Evolutionary conservation across 2,797 vertebrate species (phyloP), one percentile per base, ranked within the genome.

Genomic region (Paguma larvata): DNA sequence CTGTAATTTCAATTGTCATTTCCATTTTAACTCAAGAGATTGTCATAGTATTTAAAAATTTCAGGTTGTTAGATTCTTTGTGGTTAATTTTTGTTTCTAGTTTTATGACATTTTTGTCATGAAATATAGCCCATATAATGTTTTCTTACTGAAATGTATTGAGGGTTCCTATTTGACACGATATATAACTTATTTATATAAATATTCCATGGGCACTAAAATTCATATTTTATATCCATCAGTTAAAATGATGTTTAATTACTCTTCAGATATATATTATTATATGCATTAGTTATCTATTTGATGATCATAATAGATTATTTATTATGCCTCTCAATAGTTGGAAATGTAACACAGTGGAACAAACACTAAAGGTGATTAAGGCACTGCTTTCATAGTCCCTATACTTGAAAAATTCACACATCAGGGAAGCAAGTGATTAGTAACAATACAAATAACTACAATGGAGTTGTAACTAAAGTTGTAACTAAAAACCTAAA

Each of bases 141-240:
- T 86, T 79, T 84, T 78, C 48, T 92, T 56, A 27, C 38, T 77
- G 11, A 3, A 91, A 73, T 51, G 44, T 83, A 38, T 32, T 93
- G 12, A 79, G 12, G 6, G 53, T 91, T 23, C 8, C 10, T 79
- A 12, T 83, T 53, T 62, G 14, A 82, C 18, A 82, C 68, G 18
- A 63, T 84, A 13, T 83, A 32, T 91, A 73, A 83, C 12, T 70
- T 34, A 82, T 67, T 87, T 63, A 88, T 75, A 51, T 51, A 96
- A 89, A 80, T 83, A 80, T 68, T 73, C 32, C 25, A 67, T 80
- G 18, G n/a, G 1, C 56, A 25, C 23, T 56, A 14, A 67, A 88
- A 77, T 70, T 41, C 2, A 2, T 44, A 75, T 83, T 67, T 63
- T 53, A 62, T 75, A 80, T 62, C 8, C 23, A 41, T 59, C 18